Percentiles rank a stretch among this genome's conserved stretches.
Evolutionary conservation across 2,797 vertebrate species (phyloP).

Genomic region (Dendrocincla fuliginosa): DNA sequence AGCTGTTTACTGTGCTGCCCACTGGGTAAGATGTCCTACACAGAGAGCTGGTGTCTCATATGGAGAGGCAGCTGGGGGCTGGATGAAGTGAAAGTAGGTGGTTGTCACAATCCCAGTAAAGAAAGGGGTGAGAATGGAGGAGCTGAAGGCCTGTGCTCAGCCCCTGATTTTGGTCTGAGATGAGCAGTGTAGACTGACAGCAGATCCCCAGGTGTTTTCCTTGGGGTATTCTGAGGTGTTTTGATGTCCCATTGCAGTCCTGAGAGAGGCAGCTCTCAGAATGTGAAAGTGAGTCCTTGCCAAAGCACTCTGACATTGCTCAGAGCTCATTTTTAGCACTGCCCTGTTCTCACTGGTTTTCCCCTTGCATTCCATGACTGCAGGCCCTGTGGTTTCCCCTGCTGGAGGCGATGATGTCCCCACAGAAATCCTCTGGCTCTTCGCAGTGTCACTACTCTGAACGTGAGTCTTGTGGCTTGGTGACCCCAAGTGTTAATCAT

Average conservation of each 20-base stretch:
- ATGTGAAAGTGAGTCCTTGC: background rate
- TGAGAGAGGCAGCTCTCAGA: background rate
- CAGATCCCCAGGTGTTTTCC: background rate
- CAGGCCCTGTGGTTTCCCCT: slow-evolving; percentile 94
- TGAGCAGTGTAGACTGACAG: background rate
- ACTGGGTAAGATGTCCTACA: background rate
- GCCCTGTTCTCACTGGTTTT: background rate
- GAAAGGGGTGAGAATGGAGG: background rate
- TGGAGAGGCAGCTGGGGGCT: background rate
- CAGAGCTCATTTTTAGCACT: background rate
- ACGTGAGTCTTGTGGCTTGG: slow-evolving; percentile 73
- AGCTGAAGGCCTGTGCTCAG: background rate
- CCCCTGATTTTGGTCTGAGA: background rate
- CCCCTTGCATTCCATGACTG: background rate
- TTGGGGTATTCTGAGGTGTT: background rate
- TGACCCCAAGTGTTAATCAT: background rate
- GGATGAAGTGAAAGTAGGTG: background rate
- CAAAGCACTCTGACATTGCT: background rate
- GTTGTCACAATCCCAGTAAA: background rate
- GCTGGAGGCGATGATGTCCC: slow-evolving; percentile 93
- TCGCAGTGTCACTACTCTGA: slow-evolving; percentile 78
- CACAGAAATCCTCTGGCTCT: slow-evolving; percentile 85
- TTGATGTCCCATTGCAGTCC: background rate
- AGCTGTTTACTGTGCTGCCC: background rate
- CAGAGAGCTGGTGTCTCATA: background rate